Base-by-base conservation (phyloP, 1,140 invertebrate genomes). In the Cotesia typhae region DNA sequence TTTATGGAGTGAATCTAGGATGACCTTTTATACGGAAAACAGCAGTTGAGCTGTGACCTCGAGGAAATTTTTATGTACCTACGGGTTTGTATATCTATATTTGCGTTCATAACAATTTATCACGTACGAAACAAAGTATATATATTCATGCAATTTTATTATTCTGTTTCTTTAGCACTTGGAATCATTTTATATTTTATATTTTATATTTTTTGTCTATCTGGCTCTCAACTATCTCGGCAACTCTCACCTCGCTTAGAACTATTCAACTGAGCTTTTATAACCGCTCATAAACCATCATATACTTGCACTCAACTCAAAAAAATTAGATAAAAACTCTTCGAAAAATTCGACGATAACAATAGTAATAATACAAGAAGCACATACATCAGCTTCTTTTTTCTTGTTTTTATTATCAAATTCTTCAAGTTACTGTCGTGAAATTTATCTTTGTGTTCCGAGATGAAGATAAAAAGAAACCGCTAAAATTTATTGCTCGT, bases 1-100 rank as follows among this genome's bases (percentile, higher is more conserved):
- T 55, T 55, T 55, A 55, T 55, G 53, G 53, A 55, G n/a, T 14
- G 53, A 55, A 55, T 55, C 53, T 55, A 5, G 41, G 14, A 55
- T 55, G 17, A 55, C 53, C 53, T 55, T 14, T 17, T 4, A 14
- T 3, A 55, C 17, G 5, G 12, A 14, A 14, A 14, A 55, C 12
- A n/a, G 47, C 12, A 55, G 53, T 55, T n/a, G 53, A 55, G 53
- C 53, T n/a, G 12, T 12, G 5, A 55, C 53, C 53, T 55, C 1
- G 12, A 55, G 4, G n/a, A 55, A 17, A 55, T 14, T 14, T 55
- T 47, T 47, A 47, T 47, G 10, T 47, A 47, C 7, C 5, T 41
- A 41, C 10, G 10, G 10, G n/a, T 55, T 0, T 55, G n/a, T 55
- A 55, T 55, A 55, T 55, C 3, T 55, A 55, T 55, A 55, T 17